A percentile compares a stretch with the other conserved stretches of the same genome.
These are phyloP conservation scores for Epinotia nisella DNA, from an alignment of 2,888 invertebrate genomes.

Conservation along the genomic window DNA sequence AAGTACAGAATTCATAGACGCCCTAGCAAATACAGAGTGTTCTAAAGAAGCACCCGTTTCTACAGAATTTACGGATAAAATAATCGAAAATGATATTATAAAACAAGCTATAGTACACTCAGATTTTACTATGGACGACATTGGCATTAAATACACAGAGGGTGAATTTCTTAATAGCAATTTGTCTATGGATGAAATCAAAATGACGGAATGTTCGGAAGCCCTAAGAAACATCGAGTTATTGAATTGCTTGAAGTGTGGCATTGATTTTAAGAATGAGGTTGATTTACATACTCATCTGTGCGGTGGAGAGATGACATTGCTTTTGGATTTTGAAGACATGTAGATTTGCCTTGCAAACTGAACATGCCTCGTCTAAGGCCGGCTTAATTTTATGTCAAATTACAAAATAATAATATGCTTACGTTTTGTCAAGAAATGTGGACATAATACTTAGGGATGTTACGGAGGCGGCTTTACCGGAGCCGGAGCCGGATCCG, in stretches of 20 bases:
- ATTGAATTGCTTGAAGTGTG: slow-evolving; percentile 36
- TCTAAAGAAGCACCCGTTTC: neutral
- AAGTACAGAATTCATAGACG: slow-evolving; percentile 8
- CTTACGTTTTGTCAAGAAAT: too few relatives aligned
- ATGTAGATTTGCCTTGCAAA: neutral
- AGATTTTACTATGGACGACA: neutral
- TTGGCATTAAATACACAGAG: neutral
- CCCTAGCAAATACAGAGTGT: neutral
- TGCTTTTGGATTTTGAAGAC: slow-evolving; percentile 19
- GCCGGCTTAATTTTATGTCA: neutral
- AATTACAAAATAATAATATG: too few relatives aligned
- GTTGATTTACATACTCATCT: slow-evolving; percentile 28
- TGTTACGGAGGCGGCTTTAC: too few relatives aligned
- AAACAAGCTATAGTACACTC: neutral
- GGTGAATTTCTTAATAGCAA: neutral
- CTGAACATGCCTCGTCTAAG: neutral
- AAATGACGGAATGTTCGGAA: neutral
- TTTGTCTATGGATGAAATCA: neutral
- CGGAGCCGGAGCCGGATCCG: too few relatives aligned
- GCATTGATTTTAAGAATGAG: slow-evolving; percentile 24
- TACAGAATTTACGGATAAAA: neutral
- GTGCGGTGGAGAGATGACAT: slow-evolving; percentile 10
- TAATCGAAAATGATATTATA: slow-evolving; percentile 1
- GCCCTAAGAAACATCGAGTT: slow-evolving; percentile 10
- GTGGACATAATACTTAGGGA: neutral